A percentile compares a stretch with the other conserved stretches of the same genome.
These are phyloP conservation scores for Aphelenchoides fujianensis DNA, from an alignment of 1,140 invertebrate genomes.

Conservation along the genomic window DNA sequence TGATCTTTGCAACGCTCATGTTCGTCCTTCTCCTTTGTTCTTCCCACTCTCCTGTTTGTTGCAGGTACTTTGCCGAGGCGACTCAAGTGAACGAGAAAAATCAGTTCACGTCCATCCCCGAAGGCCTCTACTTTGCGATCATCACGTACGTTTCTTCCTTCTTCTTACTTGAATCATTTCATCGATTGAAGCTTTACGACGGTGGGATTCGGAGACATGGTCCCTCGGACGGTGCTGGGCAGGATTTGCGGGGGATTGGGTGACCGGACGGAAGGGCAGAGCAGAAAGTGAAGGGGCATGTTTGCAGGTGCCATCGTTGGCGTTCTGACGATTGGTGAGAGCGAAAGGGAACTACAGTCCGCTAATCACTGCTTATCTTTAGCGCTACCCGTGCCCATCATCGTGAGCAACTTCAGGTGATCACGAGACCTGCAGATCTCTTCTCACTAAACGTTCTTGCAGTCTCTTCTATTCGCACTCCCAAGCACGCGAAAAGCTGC, in stretches of 20 bases:
- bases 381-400: slow-evolving; percentile 32
- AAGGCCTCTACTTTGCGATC: slow-evolving; percentile 66
- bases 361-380: slow-evolving; percentile 27
- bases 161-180: too few species aligned
- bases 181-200: too few species aligned
- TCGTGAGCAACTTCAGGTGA: slow-evolving; percentile 41
- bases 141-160: too few species aligned
- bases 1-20: slow-evolving; percentile 93
- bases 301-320: slow-evolving; percentile 83
- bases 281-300: too few species aligned
- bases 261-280: too few species aligned
- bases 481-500: slow-evolving; percentile 44
- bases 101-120: slow-evolving; percentile 61
- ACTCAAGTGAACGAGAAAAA: slow-evolving; percentile 26
- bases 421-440: too few species aligned
- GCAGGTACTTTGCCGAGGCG: slow-evolving; percentile 11
- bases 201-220: slow-evolving; percentile 67
- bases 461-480: slow-evolving; percentile 42
- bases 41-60: too few species aligned
- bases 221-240: slow-evolving; percentile 59
- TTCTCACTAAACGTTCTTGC: neutral
- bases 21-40: too few species aligned
- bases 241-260: slow-evolving; percentile 83
- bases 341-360: neutral
- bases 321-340: slow-evolving; percentile 75